These are phyloP conservation scores for Sciurus carolinensis DNA, from an alignment of 2,797 vertebrate genomes.

Conservation along the genomic window DNA sequence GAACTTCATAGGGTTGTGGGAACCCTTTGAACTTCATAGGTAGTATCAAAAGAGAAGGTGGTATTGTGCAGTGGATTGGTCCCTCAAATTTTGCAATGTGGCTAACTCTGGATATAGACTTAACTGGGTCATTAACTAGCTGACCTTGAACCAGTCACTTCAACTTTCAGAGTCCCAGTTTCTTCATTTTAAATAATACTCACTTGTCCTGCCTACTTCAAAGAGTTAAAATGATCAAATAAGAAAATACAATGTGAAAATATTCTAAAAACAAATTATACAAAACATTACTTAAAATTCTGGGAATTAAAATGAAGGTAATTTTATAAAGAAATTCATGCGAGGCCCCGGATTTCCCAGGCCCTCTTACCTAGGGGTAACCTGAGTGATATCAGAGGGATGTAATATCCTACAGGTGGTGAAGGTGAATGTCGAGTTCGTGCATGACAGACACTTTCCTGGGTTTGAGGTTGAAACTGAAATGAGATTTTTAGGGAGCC, in stretches of 20 bases:
- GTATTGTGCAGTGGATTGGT: neutral
- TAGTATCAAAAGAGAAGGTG: neutral
- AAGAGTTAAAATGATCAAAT: constrained; percentile 48
- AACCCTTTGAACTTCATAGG: neutral
- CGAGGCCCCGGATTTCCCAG: neutral
- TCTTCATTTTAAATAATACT: constrained; percentile 33
- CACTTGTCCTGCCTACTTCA: constrained; percentile 5
- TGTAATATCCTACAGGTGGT: constrained; percentile 98
- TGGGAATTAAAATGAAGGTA: constrained; percentile 53
- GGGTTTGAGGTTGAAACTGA: constrained; percentile 93
- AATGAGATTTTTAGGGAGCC: constrained; percentile 77
- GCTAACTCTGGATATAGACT: neutral
- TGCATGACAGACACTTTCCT: constrained; percentile 96
- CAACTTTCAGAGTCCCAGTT: neutral
- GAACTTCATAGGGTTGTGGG: neutral
- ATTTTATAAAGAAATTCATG: constrained; percentile 15
- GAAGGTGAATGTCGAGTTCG: constrained; percentile 98
- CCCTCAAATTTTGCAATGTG: neutral
- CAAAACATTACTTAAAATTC: constrained; percentile 51
- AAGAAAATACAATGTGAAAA: constrained; percentile 49
- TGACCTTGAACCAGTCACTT: neutral
- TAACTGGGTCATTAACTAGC: neutral
- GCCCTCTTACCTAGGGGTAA: constrained; percentile 94
- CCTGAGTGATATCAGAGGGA: constrained; percentile 96
- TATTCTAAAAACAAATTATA: constrained; percentile 47